A percentile compares a stretch with the other conserved stretches of the same genome.
Evolutionary conservation across 2,888 invertebrate genomes (phyloP).

Genomic region (Theristus sp.): DNA sequence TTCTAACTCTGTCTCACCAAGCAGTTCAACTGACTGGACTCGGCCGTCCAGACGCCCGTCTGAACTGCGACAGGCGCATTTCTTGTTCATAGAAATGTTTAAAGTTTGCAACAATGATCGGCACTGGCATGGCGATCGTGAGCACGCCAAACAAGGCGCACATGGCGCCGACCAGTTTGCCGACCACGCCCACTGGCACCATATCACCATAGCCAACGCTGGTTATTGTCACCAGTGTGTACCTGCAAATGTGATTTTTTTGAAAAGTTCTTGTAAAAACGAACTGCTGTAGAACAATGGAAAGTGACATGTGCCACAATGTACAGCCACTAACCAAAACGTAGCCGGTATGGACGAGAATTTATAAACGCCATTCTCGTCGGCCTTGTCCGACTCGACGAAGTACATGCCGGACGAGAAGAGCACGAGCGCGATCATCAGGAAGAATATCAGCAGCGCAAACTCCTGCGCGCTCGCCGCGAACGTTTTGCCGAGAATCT

Average conservation of each 20-base stretch:
- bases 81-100: slow-evolving; percentile 33
- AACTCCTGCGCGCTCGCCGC: slow-evolving; percentile 29
- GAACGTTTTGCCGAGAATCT: slow-evolving; percentile 31
- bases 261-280: no score
- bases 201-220: slow-evolving; percentile 20
- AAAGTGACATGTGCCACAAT: no score
- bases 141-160: not conserved
- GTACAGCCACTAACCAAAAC: no score
- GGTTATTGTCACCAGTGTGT: slow-evolving; percentile 26
- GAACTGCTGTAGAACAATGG: no score
- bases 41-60: no score
- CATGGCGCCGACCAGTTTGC: not conserved
- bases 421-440: not conserved
- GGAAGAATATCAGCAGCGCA: slow-evolving; percentile 1
- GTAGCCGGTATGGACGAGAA: not conserved
- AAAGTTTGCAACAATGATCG: slow-evolving; percentile 30
- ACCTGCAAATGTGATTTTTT: no score
- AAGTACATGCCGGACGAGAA: not conserved
- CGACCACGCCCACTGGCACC: slow-evolving; percentile 9
- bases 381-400: not conserved
- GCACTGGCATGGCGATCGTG: not conserved
- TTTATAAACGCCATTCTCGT: not conserved
- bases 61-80: slow-evolving; percentile 19
- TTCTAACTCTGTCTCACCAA: no score
- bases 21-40: no score